These are phyloP conservation scores for Diprion similis DNA, from an alignment of 1,140 invertebrate genomes.

Conservation along the genomic window DNA sequence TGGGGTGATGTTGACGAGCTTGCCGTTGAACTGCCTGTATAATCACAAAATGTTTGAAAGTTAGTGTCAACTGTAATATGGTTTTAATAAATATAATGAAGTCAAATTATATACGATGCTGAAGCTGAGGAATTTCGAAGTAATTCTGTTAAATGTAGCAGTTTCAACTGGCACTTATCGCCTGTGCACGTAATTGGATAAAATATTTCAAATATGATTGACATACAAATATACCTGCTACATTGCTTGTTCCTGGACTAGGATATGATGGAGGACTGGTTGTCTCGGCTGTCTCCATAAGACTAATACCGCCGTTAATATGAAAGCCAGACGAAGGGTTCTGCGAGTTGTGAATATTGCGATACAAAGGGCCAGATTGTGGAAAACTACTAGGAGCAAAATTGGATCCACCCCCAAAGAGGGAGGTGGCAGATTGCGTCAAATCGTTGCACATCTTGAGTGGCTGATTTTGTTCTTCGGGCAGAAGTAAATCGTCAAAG, in stretches of 20 bases:
- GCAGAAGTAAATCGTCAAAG: slow-evolving; percentile 83
- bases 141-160: no score
- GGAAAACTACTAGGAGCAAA: slow-evolving; percentile 56
- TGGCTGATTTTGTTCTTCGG: slow-evolving; percentile 66
- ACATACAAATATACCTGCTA: slow-evolving; percentile 44
- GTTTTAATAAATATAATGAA: not conserved
- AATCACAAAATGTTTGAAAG: slow-evolving; percentile 1
- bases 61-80: not conserved
- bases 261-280: slow-evolving; percentile 50
- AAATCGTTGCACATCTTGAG: slow-evolving; percentile 33
- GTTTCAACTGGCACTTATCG: no score
- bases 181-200: no score
- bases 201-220: no score
- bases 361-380: slow-evolving; percentile 44
- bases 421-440: slow-evolving; percentile 34
- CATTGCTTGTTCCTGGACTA: slow-evolving; percentile 53
- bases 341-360: slow-evolving; percentile 41
- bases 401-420: slow-evolving; percentile 35
- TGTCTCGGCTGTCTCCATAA: slow-evolving; percentile 48
- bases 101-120: not conserved
- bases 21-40: slow-evolving; percentile 54
- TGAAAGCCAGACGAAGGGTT: slow-evolving; percentile 40
- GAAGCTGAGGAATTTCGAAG: not conserved
- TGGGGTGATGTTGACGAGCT: slow-evolving; percentile 57
- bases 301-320: slow-evolving; percentile 43